These are phyloP conservation scores for Crenuchus spilurus DNA, from an alignment of 2,797 vertebrate genomes.

Conservation along the genomic window DNA sequence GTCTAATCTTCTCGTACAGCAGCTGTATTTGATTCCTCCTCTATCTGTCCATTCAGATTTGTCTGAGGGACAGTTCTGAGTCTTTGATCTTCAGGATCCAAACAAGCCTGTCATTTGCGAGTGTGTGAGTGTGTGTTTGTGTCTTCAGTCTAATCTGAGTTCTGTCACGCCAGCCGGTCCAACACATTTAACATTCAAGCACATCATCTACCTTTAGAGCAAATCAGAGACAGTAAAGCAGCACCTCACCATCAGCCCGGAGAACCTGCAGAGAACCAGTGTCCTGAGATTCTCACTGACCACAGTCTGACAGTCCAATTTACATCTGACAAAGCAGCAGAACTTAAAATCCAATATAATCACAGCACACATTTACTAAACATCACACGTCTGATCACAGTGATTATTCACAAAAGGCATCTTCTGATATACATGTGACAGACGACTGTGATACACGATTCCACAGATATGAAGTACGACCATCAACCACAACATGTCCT, in stretches of 20 bases:
- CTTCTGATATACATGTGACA: too few relatives aligned
- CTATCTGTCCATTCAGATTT: not conserved
- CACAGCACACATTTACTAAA: conserved; percentile 18
- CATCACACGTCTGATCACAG: not conserved
- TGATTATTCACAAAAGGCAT: too few relatives aligned
- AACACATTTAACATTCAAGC: not conserved
- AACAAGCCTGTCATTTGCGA: not conserved
- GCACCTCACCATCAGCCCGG: not conserved
- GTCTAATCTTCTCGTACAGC: not conserved
- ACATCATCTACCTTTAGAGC: not conserved
- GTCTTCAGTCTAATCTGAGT: not conserved
- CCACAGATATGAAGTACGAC: too few relatives aligned
- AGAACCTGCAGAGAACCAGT: too few relatives aligned
- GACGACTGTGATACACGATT: too few relatives aligned
- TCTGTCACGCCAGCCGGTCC: not conserved
- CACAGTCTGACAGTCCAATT: conserved; percentile 27
- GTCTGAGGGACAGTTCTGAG: not conserved
- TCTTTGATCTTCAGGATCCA: not conserved
- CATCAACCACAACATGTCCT: too few relatives aligned
- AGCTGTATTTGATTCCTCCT: not conserved
- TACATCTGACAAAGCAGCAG: too few relatives aligned
- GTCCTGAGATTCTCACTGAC: too few relatives aligned
- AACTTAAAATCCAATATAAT: conserved; percentile 19
- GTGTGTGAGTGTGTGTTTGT: not conserved
- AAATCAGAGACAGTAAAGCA: not conserved